phyloP scores from a whole-genome alignment of 2,797 vertebrate species.

The Microhierax caerulescens region DNA sequence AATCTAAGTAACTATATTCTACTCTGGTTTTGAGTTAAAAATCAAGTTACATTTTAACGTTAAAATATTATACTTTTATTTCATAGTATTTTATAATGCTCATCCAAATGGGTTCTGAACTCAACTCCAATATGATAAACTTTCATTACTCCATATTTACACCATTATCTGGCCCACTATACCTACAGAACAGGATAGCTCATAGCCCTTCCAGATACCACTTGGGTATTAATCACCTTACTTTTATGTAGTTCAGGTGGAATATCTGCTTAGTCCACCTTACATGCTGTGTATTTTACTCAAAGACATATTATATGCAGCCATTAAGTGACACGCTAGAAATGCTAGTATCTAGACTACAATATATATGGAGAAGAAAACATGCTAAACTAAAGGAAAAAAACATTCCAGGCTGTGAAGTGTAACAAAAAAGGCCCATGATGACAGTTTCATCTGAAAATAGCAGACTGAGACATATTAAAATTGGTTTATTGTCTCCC shows the following conservation, averaged over 20 bases:
- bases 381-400: conserved; percentile 28
- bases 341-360: conserved; percentile 12
- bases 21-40: neutral
- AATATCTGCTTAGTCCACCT: neutral
- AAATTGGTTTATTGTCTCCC: conserved; percentile 66
- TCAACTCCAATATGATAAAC: neutral
- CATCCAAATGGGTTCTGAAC: neutral
- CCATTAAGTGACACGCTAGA: conserved; percentile 19
- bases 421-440: conserved; percentile 66
- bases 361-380: neutral
- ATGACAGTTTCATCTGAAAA: conserved; percentile 60
- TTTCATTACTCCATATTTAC: neutral
- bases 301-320: neutral
- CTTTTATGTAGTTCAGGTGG: neutral
- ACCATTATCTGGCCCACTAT: neutral
- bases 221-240: neutral
- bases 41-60: neutral
- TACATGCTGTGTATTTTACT: neutral
- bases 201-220: neutral
- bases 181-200: neutral
- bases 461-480: conserved; percentile 59
- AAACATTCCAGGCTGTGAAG: conserved; percentile 57
- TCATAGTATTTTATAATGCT: neutral
- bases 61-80: neutral
- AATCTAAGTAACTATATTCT: neutral